phyloP scores from a whole-genome alignment of 2,888 invertebrate genomes.

The Tetheella fluctuosa region DNA sequence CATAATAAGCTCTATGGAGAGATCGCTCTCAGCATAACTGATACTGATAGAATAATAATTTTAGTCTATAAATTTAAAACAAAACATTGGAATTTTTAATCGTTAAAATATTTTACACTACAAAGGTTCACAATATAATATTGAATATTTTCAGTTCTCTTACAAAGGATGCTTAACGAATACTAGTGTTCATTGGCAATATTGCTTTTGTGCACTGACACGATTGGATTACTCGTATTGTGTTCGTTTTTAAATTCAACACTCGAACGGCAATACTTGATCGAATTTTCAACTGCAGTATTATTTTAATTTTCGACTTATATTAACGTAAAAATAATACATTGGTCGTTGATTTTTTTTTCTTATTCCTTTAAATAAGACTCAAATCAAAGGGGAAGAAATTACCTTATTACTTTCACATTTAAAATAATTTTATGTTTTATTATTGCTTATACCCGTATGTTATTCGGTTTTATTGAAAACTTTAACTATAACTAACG shows the following conservation, averaged over 20 bases:
- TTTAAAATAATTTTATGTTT: too few relatives aligned
- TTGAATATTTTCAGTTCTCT: constrained; percentile 55
- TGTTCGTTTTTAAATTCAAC: constrained; percentile 55
- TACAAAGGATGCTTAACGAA: constrained; percentile 74
- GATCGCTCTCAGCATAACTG: too few relatives aligned
- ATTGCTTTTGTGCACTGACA: constrained; percentile 75
- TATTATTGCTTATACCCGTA: too few relatives aligned
- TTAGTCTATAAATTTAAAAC: too few relatives aligned
- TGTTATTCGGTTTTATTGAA: too few relatives aligned
- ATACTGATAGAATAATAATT: too few relatives aligned
- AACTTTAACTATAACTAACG: too few relatives aligned
- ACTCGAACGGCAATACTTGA: constrained; percentile 48
- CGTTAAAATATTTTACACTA: constrained; percentile 6
- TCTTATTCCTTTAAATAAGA: constrained; percentile 15
- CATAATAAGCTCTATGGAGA: too few relatives aligned
- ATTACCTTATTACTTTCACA: too few relatives aligned
- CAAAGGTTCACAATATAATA: constrained; percentile 23
- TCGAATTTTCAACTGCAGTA: constrained; percentile 42
- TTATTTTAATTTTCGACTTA: background rate
- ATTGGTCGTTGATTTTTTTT: constrained; percentile 12
- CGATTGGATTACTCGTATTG: constrained; percentile 67
- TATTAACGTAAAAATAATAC: background rate
- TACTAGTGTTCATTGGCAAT: constrained; percentile 70
- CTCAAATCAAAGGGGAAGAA: background rate
- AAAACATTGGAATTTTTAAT: background rate